Conservation (phyloP, 2,888 invertebrate genomes). For the Alcis repandata region DNA sequence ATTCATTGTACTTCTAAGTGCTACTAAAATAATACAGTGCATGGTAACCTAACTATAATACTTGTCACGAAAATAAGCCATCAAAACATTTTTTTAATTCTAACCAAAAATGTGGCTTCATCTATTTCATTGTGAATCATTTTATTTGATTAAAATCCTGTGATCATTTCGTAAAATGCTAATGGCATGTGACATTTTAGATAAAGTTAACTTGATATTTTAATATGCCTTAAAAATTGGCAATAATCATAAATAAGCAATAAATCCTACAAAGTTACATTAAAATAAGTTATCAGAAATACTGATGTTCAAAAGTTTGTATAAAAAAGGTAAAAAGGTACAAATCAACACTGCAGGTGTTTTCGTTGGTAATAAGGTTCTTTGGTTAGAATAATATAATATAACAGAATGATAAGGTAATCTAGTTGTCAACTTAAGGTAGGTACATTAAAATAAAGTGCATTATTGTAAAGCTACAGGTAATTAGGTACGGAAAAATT, state of each 20-base stretch:
- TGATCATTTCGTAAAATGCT: too few relatives aligned
- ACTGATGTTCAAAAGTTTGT: constrained; percentile 40
- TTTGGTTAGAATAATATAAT: constrained; percentile 45
- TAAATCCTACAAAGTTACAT: constrained; percentile 15
- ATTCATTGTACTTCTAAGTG: constrained; percentile 30
- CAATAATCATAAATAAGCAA: constrained; percentile 29
- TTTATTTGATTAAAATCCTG: too few relatives aligned
- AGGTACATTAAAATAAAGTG: constrained; percentile 7
- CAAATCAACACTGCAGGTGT: constrained; percentile 25
- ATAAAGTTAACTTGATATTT: constrained; percentile 1
- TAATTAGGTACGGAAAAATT: not conserved
- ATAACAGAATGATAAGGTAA: constrained; percentile 23
- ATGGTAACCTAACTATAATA: constrained; percentile 42
- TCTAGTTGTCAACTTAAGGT: constrained; percentile 18
- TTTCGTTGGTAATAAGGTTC: constrained; percentile 37
- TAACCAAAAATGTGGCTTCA: too few relatives aligned
- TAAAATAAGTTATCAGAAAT: constrained; percentile 36
- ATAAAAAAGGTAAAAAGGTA: constrained; percentile 27
- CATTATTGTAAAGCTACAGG: constrained; percentile 1
- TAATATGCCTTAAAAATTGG: constrained; percentile 7
- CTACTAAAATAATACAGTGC: constrained; percentile 41
- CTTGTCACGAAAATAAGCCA: not conserved
- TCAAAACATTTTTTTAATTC: not conserved
- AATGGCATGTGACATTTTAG: not conserved
- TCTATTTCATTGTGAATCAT: too few relatives aligned